Base-by-base conservation (phyloP, 1,140 invertebrate genomes). In the Homalodisca vitripennis region DNA sequence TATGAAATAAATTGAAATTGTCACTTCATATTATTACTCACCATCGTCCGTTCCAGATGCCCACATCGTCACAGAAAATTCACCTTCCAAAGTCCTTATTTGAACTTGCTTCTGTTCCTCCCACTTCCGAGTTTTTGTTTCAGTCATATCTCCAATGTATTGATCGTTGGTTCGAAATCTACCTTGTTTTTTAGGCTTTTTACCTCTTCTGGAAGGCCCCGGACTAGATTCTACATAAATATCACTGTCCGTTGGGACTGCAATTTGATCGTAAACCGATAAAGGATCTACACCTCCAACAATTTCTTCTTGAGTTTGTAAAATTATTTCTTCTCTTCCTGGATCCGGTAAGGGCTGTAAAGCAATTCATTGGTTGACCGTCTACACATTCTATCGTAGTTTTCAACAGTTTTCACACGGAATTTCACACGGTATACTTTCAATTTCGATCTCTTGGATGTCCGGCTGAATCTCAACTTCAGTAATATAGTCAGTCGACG, bases 61-160 rank as follows among this genome's bases (percentile, higher is more conserved):
- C 96, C 96, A 98, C 94, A 98, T 98, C 63, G 95, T 98, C 55
- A 98, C 95, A 62, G 93, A 97, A 82, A 98, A 98, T 84, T 98
- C 96, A 47, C 96, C 96, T 83, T 98, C 96, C 82, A 98, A 89
- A 27, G 96, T 98, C 82, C 98, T 95, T 73, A 98, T 98, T 83
- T 98, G 95, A 65, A 98, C 95, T 83, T 97, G 93, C 82, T 98
- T 98, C 80, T 97, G 95, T 83, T 98, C 95, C n/a, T n/a, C n/a
- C 96, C 96, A 98, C 80, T 95, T 92, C 73, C 93, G 80, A 2
- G 90, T 81, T 76, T 88, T 83, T 73, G 83, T 78, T 74, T 88
- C 86, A 0, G 82, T 75, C 78, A 78, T 73, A 72, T 69, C 73
- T 53, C 29, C 69, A 47, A 70, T 62, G 60, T 62, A 73, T 47